Evolutionary conservation across 2,113 vertebrate species (phyloP), one percentile per base, ranked within the genome.

Genomic region (Chaenogobius annularis): DNA sequence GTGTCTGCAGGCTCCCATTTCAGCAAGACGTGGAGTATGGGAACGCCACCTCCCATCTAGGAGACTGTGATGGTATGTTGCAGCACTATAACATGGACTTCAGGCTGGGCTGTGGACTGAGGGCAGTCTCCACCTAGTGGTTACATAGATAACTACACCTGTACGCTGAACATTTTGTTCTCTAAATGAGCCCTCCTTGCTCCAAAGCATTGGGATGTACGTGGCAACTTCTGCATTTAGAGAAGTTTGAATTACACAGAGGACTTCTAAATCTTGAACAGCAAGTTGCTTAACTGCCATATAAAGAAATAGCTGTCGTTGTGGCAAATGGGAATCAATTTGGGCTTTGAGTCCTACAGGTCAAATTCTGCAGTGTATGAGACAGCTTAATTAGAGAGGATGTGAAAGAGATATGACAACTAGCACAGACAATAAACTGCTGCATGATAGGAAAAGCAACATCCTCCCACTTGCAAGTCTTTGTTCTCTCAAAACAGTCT

Each of bases 51-150:
- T 93, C 95, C n/a, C 94, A 95, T 77, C 90, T 99, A 68, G 97
- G 96, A 58, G 96, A 98, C 88, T 99, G 97, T 55, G 95, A 97
- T 66, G 97, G 97, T 99, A 85, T 90, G 96, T 63, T 67, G 67
- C 81, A 82, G 79, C 77, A 85, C 47, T 70, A 62, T 70, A 74
- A 80, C 80, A 85, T 84, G 77, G 73, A 75, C 59, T 73, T 70
- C 69, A 35, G 22, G 7, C 23, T 40, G 62, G 15, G 7, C 23
- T 31, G 62, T 68, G 19, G 50, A 73, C 46, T 77, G 52, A 76
- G 44, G 55, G 37, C 48, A 77, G 62, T 75, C 84, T 54, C 85
- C 90, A 22, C 83, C 90, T 90, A 81, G 88, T 87, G 91, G 90
- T 66, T 14, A 5, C 55, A 19, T 62, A 0, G 2, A 0, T 71